Base-by-base conservation (phyloP, 2,113 vertebrate genomes). In the Cacatua alba region DNA sequence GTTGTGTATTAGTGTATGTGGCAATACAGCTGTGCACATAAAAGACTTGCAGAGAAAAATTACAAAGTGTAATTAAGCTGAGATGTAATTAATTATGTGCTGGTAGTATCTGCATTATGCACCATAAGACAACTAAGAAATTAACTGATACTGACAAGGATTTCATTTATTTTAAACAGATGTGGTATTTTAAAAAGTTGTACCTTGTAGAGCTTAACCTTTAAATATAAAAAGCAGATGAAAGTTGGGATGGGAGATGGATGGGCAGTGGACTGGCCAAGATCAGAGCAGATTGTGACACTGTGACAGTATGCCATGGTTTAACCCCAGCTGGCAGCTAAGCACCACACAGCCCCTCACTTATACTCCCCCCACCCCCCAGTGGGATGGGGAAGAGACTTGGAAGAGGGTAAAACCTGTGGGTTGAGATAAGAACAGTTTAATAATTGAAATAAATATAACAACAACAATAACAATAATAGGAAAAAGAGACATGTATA, bases 301-400 rank as follows among this genome's bases (percentile, higher is more conserved):
- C 48, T 53, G 52, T 57, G 10, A 64, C 11, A 52, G 7, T 44
- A 44, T 29, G 26, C 9, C 2, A 1, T 9, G 9, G 26, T 81
- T 86, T 52, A 91, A 44, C 24, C 31, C n/a, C 72, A 89, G 43
- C 0, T 7, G 6, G 63, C 71, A 92, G 24, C 11, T n/a, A n/a
- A 82, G 48, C 31, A 14, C 12, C 31, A 64, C 0, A 0, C 28
- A 92, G 59, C 4, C 3, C 2, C 41, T 91, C 0, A 0, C 24
- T 80, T 11, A 35, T 35, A 2, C 19, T 48, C 11, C 25, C 17
- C 13, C 21, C 21, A 59, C 57, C 57, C 35, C 41, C 12, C 3
- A 2, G 17, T 8, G 31, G 23, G 28, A 37, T 46, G 17, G 13
- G 33, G 13, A 16, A 51, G 4, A 69, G 69, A 75, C 55, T 17